Base-by-base conservation (phyloP, 2,888 invertebrate genomes). In the Pseudeuparius sepicola region DNA sequence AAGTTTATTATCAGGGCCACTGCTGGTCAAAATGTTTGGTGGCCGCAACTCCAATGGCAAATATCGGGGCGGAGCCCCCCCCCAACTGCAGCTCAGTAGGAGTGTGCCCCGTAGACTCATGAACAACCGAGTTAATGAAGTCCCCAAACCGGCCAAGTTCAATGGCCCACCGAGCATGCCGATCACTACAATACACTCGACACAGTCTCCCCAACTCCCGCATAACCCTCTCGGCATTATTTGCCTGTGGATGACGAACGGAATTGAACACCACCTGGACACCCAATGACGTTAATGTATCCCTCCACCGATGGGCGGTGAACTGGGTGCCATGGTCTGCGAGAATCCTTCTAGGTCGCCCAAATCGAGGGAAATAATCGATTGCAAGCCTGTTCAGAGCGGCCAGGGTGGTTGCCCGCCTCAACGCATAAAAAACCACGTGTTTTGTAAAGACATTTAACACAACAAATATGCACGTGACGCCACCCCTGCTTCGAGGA, bases 201-300 rank as follows among this genome's bases (percentile, higher is more conserved):
- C 39, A 41, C 4, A 42, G 10, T 12, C 44, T 13, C 13, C 38
- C 42, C 16, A 43, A 18, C 20, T 48, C 49, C 20, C 47, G 20
- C 49, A 49, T 50, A 1, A 43, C 39, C 12, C 49, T 13, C 29
- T 48, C 46, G 1, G 41, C 34, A 1, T 44, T 46, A 38, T 48
- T 48, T 1, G 37, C 40, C 28, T 45, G 43, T 3, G 48, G 48
- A 36, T 47, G 45, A 2, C 43, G 24, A 1, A 44, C 32, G 1
- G 44, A 40, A 14, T 20, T 28, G 24, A 25, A 36, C 6, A 6
- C 9, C 2, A 31, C 26, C 12, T 34, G 10, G 4, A 44, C 29
- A 3, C 24, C 29, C 3, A 7, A 10, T 3, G 30, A 10, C 11
- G 4, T 11, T 31, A 41, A 10, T 1, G 23, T 26, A 5, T 15